Percentiles rank a stretch among this genome's conserved stretches.
These are phyloP conservation scores for Acheta domesticus DNA, from an alignment of 2,888 invertebrate genomes.

Conservation along the genomic window DNA sequence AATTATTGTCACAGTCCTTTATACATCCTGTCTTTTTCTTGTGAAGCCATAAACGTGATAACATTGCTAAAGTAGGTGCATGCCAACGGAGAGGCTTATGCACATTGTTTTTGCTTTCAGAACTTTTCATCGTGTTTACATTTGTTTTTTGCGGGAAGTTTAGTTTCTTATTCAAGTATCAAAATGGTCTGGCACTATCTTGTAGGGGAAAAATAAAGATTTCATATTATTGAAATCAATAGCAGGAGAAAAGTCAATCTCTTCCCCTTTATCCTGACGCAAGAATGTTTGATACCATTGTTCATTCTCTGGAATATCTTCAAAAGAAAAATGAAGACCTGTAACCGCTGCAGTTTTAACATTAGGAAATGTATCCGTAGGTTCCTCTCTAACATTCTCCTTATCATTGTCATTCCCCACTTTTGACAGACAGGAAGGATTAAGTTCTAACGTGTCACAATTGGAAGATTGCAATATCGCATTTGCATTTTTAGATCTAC, in stretches of 20 bases:
- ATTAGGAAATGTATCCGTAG: not conserved
- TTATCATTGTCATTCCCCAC: conserved; percentile 42
- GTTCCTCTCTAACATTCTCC: not conserved
- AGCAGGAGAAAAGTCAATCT: conserved; percentile 45
- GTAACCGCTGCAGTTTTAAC: conserved; percentile 47
- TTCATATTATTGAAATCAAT: conserved; percentile 54
- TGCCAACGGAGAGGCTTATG: conserved; percentile 83
- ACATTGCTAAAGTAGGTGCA: conserved; percentile 80
- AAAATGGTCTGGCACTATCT: conserved; percentile 49
- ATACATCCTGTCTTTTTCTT: conserved; percentile 26
- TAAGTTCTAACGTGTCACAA: not conserved
- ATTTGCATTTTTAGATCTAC: not conserved
- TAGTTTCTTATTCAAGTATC: conserved; percentile 59
- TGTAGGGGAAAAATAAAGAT: conserved; percentile 71
- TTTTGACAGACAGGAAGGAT: conserved; percentile 38
- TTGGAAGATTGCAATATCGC: not conserved
- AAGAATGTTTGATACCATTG: conserved; percentile 77
- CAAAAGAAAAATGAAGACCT: conserved; percentile 69
- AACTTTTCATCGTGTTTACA: conserved; percentile 33
- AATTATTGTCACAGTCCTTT: conserved; percentile 20
- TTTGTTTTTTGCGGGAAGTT: conserved; percentile 38
- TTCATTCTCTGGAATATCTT: conserved; percentile 67
- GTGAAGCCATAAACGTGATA: conserved; percentile 45
- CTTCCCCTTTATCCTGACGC: conserved; percentile 69
- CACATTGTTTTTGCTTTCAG: conserved; percentile 39